Evolutionary conservation across 1,140 invertebrate genomes (phyloP), one percentile per base, ranked within the genome.

Genomic region (Leptinotarsa lineolata): DNA sequence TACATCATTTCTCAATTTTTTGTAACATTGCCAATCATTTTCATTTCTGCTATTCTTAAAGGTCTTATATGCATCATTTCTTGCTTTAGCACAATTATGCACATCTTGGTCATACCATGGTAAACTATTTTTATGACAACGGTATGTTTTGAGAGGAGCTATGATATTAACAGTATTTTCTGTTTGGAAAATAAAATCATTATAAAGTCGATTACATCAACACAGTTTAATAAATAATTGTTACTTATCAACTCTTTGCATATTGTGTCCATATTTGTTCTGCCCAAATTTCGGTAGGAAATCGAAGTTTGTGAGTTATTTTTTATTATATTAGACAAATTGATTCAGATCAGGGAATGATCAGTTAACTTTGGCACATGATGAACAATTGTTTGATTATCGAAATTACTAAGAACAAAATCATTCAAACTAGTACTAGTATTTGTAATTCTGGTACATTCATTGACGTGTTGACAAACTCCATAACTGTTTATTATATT

Each of bases 331-430:
- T 65, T 65, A 8, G 22, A 16, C 15, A 65, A 24, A 65, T 65
- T 65, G 8, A 65, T n/a, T 6, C 11, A 65, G 20, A 65, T 39
- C 21, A 65, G 12, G 15, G 64, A 65, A 65, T 65, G 64, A 65
- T 65, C 64, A 65, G 64, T 65, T 18, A 65, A 22, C 64, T 65
- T 65, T 4, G 64, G 64, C n/a, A 24, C 64, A 65, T 65, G 11
- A n/a, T 65, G 64, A 22, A 65, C 64, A 22, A 4, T 8, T 65
- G 30, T 39, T 24, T 24, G 21, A 65, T 22, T 11, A 6, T 22
- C 30, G 22, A 24, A 22, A 24, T 65, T 22, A 65, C 30, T 65
- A n/a, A 39, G 11, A 12, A 24, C 20, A 22, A 8, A 65, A 65
- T 65, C 11, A 65, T 22, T 39, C 21, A 65, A 65, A n/a, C 21